Evolutionary conservation across 1,140 invertebrate genomes (phyloP), one percentile per base, ranked within the genome.

Genomic region (Neoseiulus cucumeris): DNA sequence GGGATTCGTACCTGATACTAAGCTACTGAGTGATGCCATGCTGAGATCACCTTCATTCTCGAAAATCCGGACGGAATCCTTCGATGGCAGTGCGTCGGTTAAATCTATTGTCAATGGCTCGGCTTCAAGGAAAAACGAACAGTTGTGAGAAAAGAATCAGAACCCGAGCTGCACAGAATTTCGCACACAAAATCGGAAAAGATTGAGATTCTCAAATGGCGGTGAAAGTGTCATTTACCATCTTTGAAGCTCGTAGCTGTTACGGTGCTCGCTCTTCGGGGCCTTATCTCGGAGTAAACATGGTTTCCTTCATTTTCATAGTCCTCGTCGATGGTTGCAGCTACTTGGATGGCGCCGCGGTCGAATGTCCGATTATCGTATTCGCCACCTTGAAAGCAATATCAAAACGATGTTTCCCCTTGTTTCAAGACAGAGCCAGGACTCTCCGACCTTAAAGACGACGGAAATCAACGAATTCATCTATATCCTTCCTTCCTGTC

Each of bases 351-450:
- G 12, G 51, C 51, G 14, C 33, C 22, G 6, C 51, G 51, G 9
- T 59, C 51, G 33, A 59, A 59, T 20, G 51, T 59, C 5, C 51
- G 51, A 59, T 59, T 59, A 25, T 59, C 51, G 22, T 33, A 33
- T 25, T 59, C 51, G 33, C 51, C 51, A 14, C 45, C 45, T 47
- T 5, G 18, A 20, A 28, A 17, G 14, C 4, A 47, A 4, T 28
- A 6, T 25, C 51, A 4, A 29, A 47, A 47, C 45, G 5, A 47
- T 47, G 14, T 47, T 47, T 47, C n/a, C n/a, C n/a, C n/a, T n/a
- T n/a, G n/a, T n/a, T n/a, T n/a, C n/a, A n/a, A n/a, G n/a, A n/a
- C n/a, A n/a, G n/a, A n/a, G n/a, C n/a, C n/a, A n/a, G n/a, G n/a
- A n/a, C n/a, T n/a, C n/a, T n/a, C n/a, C n/a, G n/a, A n/a, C n/a